Evolutionary conservation across 1,140 invertebrate species (phyloP).

Genomic region (Panagrolaimus sp.): DNA sequence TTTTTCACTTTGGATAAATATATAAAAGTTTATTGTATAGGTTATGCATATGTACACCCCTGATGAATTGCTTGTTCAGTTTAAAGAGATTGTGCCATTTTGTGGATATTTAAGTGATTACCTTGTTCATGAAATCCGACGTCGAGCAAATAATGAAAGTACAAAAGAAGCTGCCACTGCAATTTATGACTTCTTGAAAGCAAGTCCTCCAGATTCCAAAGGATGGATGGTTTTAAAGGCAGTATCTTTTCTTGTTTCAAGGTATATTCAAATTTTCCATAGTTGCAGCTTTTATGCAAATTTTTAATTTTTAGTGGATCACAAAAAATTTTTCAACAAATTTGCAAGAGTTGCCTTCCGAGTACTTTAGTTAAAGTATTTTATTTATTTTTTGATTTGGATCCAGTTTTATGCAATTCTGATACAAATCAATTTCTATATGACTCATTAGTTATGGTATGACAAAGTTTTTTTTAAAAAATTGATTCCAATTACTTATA

Average conservation of each 20-base stretch:
- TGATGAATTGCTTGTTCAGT: slow-evolving; percentile 52
- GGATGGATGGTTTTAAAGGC: slow-evolving; percentile 51
- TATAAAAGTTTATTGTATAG: slow-evolving; percentile 83
- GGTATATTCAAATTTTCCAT: slow-evolving; percentile 29
- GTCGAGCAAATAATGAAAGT: slow-evolving; percentile 79
- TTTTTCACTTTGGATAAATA: slow-evolving; percentile 86
- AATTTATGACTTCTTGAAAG: slow-evolving; percentile 49
- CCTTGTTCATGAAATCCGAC: slow-evolving; percentile 55
- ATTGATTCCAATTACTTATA: not conserved
- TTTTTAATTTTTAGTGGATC: slow-evolving; percentile 42
- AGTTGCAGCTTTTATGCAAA: slow-evolving; percentile 12
- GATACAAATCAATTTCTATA: slow-evolving; percentile 35
- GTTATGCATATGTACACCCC: slow-evolving; percentile 85
- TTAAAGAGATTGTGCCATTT: slow-evolving; percentile 56
- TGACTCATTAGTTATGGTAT: slow-evolving; percentile 43
- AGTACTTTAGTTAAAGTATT: slow-evolving; percentile 96
- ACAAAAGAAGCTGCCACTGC: slow-evolving; percentile 59
- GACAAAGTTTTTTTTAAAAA: not conserved
- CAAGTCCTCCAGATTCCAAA: slow-evolving; percentile 34
- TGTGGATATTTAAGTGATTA: slow-evolving; percentile 39
- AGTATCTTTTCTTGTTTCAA: slow-evolving; percentile 46
- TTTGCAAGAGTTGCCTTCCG: slow-evolving; percentile 88
- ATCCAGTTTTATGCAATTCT: slow-evolving; percentile 66
- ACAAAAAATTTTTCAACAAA: slow-evolving; percentile 65
- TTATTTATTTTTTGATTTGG: slow-evolving; percentile 96